Evolutionary conservation across 2,888 invertebrate genomes (phyloP), one percentile per base, ranked within the genome.

Genomic region (Neria commutata): DNA sequence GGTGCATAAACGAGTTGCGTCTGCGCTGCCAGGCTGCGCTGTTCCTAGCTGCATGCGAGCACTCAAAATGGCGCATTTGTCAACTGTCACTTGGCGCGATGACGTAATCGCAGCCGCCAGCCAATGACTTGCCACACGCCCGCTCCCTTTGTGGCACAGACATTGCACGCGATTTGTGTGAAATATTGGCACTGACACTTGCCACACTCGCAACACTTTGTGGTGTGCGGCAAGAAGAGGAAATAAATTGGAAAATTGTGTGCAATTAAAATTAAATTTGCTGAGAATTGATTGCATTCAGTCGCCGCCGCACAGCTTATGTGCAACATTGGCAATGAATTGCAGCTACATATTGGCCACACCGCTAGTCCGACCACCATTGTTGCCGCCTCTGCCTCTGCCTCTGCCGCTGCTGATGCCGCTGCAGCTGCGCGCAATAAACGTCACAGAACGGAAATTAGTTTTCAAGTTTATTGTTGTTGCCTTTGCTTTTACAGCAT

Each of bases 371-470:
- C n/a, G n/a, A n/a, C n/a, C n/a, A n/a, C n/a, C n/a, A n/a, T n/a
- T n/a, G n/a, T n/a, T n/a, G n/a, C n/a, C n/a, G n/a, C n/a, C n/a
- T n/a, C n/a, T n/a, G n/a, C n/a, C n/a, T n/a, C n/a, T n/a, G n/a
- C n/a, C n/a, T n/a, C n/a, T n/a, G n/a, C 29, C 29, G 6, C 6
- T 29, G 29, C 29, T 8, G 6, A 6, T 6, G 29, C 29, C 29
- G 11, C 29, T 29, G 29, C 29, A 29, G 29, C 29, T 11, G 29
- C n/a, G 14, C 14, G 6, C n/a, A 37, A 37, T 37, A 14, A 37
- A n/a, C 37, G 37, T n/a, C 37, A 37, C 37, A 37, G 37, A 6
- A 37, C n/a, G n/a, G 37, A 37, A 37, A 37, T 37, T 37, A 37
- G 37, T 37, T 37, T 14, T n/a, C 16, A 37, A 37, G 11, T 37